phyloP scores from a whole-genome alignment of 2,797 vertebrate species.

The Paguma larvata region DNA sequence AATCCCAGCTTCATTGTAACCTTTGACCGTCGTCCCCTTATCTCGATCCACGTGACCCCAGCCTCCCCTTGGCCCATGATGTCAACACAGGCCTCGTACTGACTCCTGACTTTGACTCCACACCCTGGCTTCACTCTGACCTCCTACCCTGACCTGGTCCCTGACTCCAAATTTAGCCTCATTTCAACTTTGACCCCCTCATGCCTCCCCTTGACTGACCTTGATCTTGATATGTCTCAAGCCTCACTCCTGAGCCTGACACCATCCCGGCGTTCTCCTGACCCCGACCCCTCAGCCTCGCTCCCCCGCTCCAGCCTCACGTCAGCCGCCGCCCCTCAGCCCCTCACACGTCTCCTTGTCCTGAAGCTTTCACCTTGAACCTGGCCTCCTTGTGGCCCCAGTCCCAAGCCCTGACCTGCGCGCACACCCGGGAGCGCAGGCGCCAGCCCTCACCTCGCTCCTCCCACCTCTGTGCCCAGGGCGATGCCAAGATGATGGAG shows the following conservation, averaged over 20 bases:
- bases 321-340: neutral
- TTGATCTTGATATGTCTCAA: neutral
- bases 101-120: neutral
- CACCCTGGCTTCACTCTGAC: neutral
- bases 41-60: neutral
- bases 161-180: neutral
- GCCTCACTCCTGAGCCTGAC: neutral
- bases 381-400: neutral
- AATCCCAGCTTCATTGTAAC: neutral
- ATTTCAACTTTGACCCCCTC: neutral
- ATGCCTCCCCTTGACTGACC: neutral
- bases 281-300: neutral
- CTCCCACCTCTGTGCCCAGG: conserved; percentile 86
- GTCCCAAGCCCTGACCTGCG: neutral
- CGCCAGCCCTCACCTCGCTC: neutral
- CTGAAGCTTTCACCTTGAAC: neutral
- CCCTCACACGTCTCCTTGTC: neutral
- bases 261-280: neutral
- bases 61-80: neutral
- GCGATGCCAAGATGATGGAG: conserved; percentile 97
- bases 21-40: neutral
- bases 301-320: neutral
- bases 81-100: neutral
- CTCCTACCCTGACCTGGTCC: neutral
- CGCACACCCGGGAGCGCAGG: neutral